A percentile compares a stretch with the other conserved stretches of the same genome.
Conservation (phyloP, 2,113 vertebrate species). For the Silurus glanis region DNA sequence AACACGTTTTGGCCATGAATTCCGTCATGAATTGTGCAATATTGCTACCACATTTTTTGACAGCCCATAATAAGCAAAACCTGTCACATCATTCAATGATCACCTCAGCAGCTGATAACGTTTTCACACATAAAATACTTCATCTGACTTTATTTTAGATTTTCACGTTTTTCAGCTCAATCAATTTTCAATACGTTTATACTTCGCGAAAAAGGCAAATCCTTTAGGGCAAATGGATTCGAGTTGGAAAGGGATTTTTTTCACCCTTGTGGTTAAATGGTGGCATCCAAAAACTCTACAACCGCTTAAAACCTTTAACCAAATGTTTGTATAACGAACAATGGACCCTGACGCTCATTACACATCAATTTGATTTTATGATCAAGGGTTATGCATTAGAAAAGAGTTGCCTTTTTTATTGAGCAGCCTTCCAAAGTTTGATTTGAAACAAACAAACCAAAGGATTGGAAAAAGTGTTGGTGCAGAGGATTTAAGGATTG, state of each 20-base stretch:
- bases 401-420: background rate
- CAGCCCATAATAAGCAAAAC: background rate
- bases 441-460: background rate
- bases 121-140: background rate
- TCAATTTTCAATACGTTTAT: background rate
- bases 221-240: background rate
- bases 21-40: background rate
- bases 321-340: slow-evolving; percentile 17
- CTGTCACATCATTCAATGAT: background rate
- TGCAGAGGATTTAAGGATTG: background rate
- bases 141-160: background rate
- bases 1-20: background rate
- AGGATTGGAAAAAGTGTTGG: background rate
- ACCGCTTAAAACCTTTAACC: slow-evolving; percentile 9
- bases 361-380: slow-evolving; percentile 9
- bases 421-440: background rate
- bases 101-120: background rate
- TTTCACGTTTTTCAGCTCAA: background rate
- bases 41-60: background rate
- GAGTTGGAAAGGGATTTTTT: background rate
- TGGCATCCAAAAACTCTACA: background rate
- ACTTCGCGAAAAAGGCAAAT: background rate
- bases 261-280: background rate
- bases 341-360: background rate
- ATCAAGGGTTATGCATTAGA: background rate